A percentile compares a stretch with the other conserved stretches of the same genome.
These are phyloP conservation scores for Acleris laterana DNA, from an alignment of 2,888 invertebrate genomes.

Conservation along the genomic window DNA sequence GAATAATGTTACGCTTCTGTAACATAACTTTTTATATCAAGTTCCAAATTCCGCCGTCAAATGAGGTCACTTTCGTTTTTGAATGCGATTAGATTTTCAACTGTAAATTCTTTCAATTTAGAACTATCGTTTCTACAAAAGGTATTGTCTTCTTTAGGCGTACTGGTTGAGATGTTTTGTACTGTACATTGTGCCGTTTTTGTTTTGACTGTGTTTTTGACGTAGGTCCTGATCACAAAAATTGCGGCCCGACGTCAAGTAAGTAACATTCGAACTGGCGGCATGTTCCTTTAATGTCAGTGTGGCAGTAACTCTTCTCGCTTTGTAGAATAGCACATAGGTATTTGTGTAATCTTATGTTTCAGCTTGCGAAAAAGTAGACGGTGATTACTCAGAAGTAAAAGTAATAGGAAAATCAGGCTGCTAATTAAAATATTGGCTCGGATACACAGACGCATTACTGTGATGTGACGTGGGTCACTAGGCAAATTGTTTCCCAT, in stretches of 20 bases:
- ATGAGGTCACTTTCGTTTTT: constrained; percentile 17
- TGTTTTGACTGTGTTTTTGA: constrained; percentile 82
- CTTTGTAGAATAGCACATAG: constrained; percentile 66
- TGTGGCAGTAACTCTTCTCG: constrained; percentile 73
- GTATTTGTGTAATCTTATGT: constrained; percentile 56
- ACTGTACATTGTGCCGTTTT: constrained; percentile 73
- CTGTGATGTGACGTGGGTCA: constrained; percentile 54
- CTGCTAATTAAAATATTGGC: constrained; percentile 66
- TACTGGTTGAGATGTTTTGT: constrained; percentile 40
- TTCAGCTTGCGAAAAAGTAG: constrained; percentile 45
- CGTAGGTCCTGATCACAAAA: constrained; percentile 84
- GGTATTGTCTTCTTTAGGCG: constrained; percentile 19
- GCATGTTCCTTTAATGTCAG: constrained; percentile 73
- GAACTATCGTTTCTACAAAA: constrained; percentile 49
- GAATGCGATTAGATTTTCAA: constrained; percentile 37
- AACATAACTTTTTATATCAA: not conserved
- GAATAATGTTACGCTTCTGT: not conserved
- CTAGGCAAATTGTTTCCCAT: constrained; percentile 43
- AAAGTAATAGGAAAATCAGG: constrained; percentile 45
- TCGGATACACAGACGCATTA: constrained; percentile 53
- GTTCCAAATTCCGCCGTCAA: not conserved
- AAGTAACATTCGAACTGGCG: constrained; percentile 78
- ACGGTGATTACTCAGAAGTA: not conserved
- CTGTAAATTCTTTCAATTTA: constrained; percentile 66
- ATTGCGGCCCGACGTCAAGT: constrained; percentile 83